Conservation (phyloP, 2,113 vertebrate genomes). For the Pollachius pollachius region DNA sequence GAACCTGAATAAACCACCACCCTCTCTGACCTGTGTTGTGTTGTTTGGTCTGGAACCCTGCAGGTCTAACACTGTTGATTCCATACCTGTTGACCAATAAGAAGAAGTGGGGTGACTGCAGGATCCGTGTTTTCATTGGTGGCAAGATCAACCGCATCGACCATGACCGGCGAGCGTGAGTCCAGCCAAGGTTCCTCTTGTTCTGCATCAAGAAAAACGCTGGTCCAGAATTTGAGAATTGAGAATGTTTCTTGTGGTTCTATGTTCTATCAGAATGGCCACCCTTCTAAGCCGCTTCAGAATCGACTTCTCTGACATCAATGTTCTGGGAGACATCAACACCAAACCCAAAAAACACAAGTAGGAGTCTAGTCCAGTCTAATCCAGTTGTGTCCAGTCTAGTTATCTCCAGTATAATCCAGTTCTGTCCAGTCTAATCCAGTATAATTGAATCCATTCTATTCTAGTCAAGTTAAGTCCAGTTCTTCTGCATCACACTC, state of each 20-base stretch:
- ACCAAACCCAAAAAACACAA: constrained; percentile 96
- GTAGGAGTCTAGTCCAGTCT: constrained; percentile 59
- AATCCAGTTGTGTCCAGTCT: background rate
- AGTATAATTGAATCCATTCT: background rate
- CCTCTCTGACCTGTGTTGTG: too few relatives aligned
- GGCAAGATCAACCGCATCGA: constrained; percentile 96
- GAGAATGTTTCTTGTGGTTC: constrained; percentile 3
- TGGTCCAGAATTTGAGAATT: background rate
- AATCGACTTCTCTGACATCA: constrained; percentile 95
- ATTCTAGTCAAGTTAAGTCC: background rate
- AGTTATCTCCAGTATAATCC: background rate
- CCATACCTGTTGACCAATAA: constrained; percentile 93
- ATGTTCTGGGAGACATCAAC: constrained; percentile 96
- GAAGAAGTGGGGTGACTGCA: constrained; percentile 77
- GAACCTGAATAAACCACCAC: too few relatives aligned
- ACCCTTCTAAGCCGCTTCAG: constrained; percentile 95
- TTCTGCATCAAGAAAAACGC: background rate
- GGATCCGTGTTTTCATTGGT: constrained; percentile 76
- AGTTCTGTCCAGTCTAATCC: background rate
- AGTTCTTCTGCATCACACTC: background rate
- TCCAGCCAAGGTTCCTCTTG: constrained; percentile 15
- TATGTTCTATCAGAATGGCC: constrained; percentile 82
- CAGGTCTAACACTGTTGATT: constrained; percentile 92
- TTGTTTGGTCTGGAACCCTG: background rate
- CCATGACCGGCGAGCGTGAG: constrained; percentile 96